Conservation (phyloP, 2,888 invertebrate species). For the Chrysina gloriosa region DNA sequence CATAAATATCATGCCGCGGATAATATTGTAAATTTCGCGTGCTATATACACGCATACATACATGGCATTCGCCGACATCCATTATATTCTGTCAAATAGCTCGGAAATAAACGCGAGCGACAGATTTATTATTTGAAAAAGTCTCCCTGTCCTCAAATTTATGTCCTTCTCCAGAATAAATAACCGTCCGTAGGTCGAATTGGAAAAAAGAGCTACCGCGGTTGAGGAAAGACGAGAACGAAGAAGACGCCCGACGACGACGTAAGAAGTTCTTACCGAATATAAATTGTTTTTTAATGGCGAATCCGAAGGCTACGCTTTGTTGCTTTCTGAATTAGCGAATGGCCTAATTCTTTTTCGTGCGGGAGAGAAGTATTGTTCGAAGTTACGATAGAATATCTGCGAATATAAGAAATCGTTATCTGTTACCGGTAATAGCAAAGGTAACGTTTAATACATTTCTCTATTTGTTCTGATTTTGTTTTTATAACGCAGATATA, state of each 20-base stretch:
- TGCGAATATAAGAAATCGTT: too few relatives aligned
- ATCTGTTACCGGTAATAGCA: too few relatives aligned
- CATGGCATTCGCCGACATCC: conserved; percentile 33
- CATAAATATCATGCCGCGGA: conserved; percentile 25
- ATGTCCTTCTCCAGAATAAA: conserved; percentile 20
- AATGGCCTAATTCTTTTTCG: too few relatives aligned
- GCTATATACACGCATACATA: conserved; percentile 1
- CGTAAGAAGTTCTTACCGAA: not conserved
- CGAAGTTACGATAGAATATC: too few relatives aligned
- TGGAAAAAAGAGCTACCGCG: not conserved
- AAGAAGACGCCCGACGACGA: not conserved
- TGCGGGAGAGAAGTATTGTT: too few relatives aligned
- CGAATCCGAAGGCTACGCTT: not conserved
- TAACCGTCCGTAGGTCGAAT: not conserved
- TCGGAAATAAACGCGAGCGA: conserved; percentile 34
- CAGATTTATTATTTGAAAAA: conserved; percentile 34
- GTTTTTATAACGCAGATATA: too few relatives aligned
- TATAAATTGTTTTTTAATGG: conserved; percentile 22
- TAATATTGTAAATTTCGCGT: conserved; percentile 29
- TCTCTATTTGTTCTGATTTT: too few relatives aligned
- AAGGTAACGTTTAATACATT: too few relatives aligned
- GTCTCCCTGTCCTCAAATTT: conserved; percentile 21
- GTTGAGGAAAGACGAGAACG: not conserved
- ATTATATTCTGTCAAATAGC: conserved; percentile 40
- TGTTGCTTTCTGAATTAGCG: conserved; percentile 13